phyloP scores from a whole-genome alignment of 2,113 vertebrate species.

The Leptobrachium leishanense region DNA sequence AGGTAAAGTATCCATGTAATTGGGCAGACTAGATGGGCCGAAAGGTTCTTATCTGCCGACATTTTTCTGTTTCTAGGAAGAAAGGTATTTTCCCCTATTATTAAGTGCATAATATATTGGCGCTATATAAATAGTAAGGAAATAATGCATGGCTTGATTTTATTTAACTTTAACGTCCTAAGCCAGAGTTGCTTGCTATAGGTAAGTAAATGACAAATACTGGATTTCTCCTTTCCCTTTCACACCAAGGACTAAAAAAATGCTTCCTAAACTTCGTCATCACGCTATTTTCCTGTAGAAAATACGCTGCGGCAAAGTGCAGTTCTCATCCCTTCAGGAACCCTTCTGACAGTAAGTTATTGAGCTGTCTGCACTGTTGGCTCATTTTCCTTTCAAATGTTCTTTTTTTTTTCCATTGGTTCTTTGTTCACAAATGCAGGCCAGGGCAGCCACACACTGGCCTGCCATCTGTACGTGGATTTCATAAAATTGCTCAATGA shows the following conservation, averaged over 20 bases:
- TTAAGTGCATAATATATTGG: too few relatives aligned
- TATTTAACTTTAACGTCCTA: too few relatives aligned
- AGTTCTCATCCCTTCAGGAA: conserved; percentile 73
- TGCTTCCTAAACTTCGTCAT: conserved; percentile 37
- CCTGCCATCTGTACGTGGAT: conserved; percentile 81
- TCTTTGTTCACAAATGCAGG: conserved; percentile 64
- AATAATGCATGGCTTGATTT: too few relatives aligned
- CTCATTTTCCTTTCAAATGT: conserved; percentile 61
- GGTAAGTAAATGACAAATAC: too few relatives aligned
- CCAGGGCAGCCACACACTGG: conserved; percentile 52
- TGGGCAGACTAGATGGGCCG: too few relatives aligned
- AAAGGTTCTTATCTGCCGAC: too few relatives aligned
- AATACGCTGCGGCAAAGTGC: conserved; percentile 78
- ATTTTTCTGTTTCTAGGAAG: too few relatives aligned
- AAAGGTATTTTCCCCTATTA: too few relatives aligned
- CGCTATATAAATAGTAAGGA: too few relatives aligned
- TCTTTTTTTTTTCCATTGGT: conserved; percentile 78
- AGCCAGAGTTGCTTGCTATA: too few relatives aligned
- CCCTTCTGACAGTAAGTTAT: conserved; percentile 90
- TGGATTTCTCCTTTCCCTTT: background rate
- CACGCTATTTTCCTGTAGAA: conserved; percentile 76
- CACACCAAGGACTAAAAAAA: background rate
- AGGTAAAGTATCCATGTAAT: too few relatives aligned
- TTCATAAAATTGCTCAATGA: conserved; percentile 81
- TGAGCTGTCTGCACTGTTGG: conserved; percentile 78